These are phyloP conservation scores for Drosophila bunnanda DNA, from an alignment of 2,888 invertebrate genomes.

Conservation along the genomic window DNA sequence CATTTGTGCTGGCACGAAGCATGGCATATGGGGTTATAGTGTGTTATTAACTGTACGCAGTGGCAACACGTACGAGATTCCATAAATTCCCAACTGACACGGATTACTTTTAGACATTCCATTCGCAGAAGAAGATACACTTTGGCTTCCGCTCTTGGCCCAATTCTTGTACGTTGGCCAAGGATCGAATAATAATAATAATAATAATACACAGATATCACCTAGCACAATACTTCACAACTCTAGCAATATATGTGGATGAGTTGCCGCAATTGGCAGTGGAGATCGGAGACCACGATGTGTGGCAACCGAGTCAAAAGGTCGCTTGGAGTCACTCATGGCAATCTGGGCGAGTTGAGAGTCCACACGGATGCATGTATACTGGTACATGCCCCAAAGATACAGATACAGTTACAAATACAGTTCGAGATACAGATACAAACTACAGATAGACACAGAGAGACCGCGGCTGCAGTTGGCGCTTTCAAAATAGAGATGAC, in stretches of 20 bases:
- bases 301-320: constrained; percentile 44
- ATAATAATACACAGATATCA: too few species aligned
- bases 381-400: constrained; percentile 1
- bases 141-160: constrained; percentile 4
- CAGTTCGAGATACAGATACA: background rate
- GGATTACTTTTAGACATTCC: constrained; percentile 15
- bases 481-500: constrained; percentile 47
- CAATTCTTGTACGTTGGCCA: background rate
- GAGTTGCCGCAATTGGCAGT: constrained; percentile 35
- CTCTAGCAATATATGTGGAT: constrained; percentile 2
- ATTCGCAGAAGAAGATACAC: background rate
- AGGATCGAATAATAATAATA: background rate
- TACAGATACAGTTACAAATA: constrained; percentile 8
- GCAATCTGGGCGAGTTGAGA: constrained; percentile 24
- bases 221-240: too few species aligned
- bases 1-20: constrained; percentile 31
- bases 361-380: background rate
- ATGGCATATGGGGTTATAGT: constrained; percentile 8
- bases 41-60: constrained; percentile 28
- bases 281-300: constrained; percentile 16
- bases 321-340: constrained; percentile 32
- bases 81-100: constrained; percentile 40
- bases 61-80: constrained; percentile 17
- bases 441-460: background rate
- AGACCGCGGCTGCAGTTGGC: constrained; percentile 26